Percentiles rank a stretch among this genome's conserved stretches.
Conservation (phyloP, 1,140 invertebrate species). For the Trichomalopsis sarcophagae region DNA sequence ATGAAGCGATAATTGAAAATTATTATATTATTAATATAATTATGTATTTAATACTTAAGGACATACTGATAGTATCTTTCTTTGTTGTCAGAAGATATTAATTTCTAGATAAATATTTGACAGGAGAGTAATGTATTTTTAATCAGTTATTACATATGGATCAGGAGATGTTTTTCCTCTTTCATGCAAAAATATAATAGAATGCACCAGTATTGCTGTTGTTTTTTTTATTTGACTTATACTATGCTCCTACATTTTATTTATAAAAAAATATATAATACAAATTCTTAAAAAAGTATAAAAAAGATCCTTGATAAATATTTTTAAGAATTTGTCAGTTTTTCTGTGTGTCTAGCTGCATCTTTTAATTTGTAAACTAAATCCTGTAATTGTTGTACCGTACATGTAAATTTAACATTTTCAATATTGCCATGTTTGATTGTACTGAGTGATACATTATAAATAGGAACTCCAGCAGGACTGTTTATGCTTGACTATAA, state of each 20-base stretch:
- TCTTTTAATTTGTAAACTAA: constrained; percentile 81
- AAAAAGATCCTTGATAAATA: constrained; percentile 30
- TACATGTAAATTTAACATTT: constrained; percentile 78
- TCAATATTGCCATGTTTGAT: constrained; percentile 71
- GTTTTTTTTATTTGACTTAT: constrained; percentile 56
- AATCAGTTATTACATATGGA: constrained; percentile 65
- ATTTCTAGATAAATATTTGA: constrained; percentile 65
- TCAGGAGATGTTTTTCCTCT: constrained; percentile 63
- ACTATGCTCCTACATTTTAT: constrained; percentile 34
- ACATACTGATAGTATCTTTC: constrained; percentile 61
- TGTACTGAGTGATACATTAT: constrained; percentile 71
- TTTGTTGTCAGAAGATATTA: constrained; percentile 64
- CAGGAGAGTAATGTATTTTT: constrained; percentile 68
- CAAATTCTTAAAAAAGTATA: constrained; percentile 34
- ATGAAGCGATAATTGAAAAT: constrained; percentile 58
- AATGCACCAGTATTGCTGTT: constrained; percentile 61
- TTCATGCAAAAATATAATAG: constrained; percentile 68
- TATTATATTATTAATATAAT: constrained; percentile 68
- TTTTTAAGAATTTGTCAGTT: constrained; percentile 64
- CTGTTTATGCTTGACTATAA: constrained; percentile 70
- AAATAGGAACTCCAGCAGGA: constrained; percentile 66
- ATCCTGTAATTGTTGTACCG: constrained; percentile 80
- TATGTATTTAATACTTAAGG: constrained; percentile 66
- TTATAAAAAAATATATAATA: constrained; percentile 42
- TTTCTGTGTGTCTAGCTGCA: constrained; percentile 78